Evolutionary conservation across 2,888 invertebrate genomes (phyloP).

Genomic region (Melikaiella ostensackeni): DNA sequence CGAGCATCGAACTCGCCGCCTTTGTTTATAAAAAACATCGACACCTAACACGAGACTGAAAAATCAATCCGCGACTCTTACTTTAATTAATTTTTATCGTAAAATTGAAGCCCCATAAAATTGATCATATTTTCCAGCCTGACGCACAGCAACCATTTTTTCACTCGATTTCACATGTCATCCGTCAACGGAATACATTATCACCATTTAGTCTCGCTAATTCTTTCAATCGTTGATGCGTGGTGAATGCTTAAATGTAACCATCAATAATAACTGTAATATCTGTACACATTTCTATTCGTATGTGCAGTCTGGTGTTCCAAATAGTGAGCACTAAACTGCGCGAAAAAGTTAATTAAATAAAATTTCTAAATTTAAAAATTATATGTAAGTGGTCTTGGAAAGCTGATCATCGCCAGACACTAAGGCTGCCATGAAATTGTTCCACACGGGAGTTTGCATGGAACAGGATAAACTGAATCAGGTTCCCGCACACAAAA

Average conservation of each 20-base stretch:
- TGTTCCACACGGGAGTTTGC: too few species aligned
- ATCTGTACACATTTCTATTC: not conserved
- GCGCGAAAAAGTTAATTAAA: too few species aligned
- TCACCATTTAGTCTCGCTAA: conserved; percentile 9
- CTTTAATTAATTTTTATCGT: conserved; percentile 11
- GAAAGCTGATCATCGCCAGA: too few species aligned
- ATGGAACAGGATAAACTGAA: conserved; percentile 22
- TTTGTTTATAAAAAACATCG: conserved; percentile 21
- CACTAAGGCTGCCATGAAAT: too few species aligned
- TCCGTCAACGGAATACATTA: conserved; percentile 5
- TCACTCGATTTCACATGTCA: not conserved
- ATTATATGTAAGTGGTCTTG: too few species aligned
- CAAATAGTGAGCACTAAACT: too few species aligned
- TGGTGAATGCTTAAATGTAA: not conserved
- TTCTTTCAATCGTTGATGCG: not conserved
- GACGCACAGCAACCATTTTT: not conserved
- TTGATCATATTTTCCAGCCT: not conserved
- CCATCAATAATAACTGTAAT: not conserved
- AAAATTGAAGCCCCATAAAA: conserved; percentile 25
- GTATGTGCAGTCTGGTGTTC: not conserved
- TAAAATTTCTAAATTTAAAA: too few species aligned
- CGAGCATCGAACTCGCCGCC: conserved; percentile 38
- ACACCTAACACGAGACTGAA: conserved; percentile 25
- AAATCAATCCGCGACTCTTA: conserved; percentile 22
- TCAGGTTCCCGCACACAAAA: conserved; percentile 7